Base-by-base conservation (phyloP, 2,888 invertebrate species). In the Drosophila mimica region DNA sequence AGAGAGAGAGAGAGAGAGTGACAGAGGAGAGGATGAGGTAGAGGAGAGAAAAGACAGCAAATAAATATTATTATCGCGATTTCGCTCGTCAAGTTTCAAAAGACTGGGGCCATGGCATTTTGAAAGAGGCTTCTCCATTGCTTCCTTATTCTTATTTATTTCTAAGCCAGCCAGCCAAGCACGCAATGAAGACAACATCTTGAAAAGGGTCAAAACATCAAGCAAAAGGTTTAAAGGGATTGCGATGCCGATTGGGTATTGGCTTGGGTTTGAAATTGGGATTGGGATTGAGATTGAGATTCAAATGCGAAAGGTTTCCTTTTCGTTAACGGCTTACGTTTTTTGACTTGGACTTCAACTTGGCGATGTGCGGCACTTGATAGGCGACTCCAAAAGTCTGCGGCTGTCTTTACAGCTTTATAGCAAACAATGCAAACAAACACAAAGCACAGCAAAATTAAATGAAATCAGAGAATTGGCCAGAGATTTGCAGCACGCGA, bases 171-270 rank as follows among this genome's bases (percentile, higher is more conserved):
- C 59, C 74, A 62, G 46, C 46, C 46, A 46, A 25, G 75, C 87
- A 87, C 87, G 90, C 87, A 88, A 87, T 87, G 78, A 90, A 87
- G 87, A 87, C 87, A 87, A 90, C 90, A 87, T 87, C 87, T 87
- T 87, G 87, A 87, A 87, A 90, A 87, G 90, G 90, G 87, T 90
- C 90, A 90, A 90, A 79, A 81, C 81, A 88, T 89, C 89, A 86
- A 82, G 85, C 76, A 70, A 74, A 87, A 71, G 61, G 79, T 81
- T 76, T 76, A 76, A 76, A 79, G 81, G 78, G 78, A 80, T 72
- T 79, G 72, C 68, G 72, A 64, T 63, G 66, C 66, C 49, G 70
- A 79, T 70, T 68, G 28, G 28, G 38, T 60, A 25, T 46, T 46
- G 15, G 20, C 46, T 15, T 46, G 15, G 46, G 46, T 4, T 46